Evolutionary conservation across 2,888 invertebrate genomes (phyloP), one percentile per base, ranked within the genome.

Genomic region (Platypus cylindrus): DNA sequence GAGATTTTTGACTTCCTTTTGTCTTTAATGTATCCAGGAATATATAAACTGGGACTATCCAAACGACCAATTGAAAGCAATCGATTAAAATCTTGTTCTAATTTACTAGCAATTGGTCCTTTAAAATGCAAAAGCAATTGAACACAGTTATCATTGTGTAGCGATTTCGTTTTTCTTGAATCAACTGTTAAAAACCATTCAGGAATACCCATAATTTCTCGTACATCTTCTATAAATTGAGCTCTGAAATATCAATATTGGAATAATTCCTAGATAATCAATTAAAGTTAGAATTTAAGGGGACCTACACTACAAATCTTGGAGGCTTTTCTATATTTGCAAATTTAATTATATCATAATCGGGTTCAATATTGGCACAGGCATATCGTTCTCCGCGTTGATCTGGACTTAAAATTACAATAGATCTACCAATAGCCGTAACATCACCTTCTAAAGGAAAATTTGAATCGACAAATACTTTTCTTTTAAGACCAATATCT

Each of bases 131-230:
- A 67, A 35, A 86, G 67, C 52, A 91, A 68, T 62, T 90, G 90
- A 12, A 89, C 67, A 54, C 91, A 91, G 29, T 79, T 71, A 36
- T 81, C 80, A 43, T 73, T 69, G 55, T 87, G 82, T 32, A 91
- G 65, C 17, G 70, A 62, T 53, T 78, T 78, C 0, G 87, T 86
- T 56, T 78, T 76, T 4, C 89, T 70, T 22, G 78, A 75, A 64
- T 90, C 90, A 34, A 86, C 78, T 12, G 79, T 76, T 45, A 91
- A 56, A 77, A 89, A 82, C 91, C 91, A 91, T 55, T 81, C 81
- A 0, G 90, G 90, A 35, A 82, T 77, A 17, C 86, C 87, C 76
- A 91, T 71, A 17, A 87, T 77, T 33, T 70, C 66, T 20, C 87
- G 71, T 5, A 89, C 66, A 46, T 87, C 86, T 37, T 77, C 76